A percentile compares a stretch with the other conserved stretches of the same genome.
phyloP scores from a whole-genome alignment of 2,888 invertebrate species.

The Ceraclea dissimilis region DNA sequence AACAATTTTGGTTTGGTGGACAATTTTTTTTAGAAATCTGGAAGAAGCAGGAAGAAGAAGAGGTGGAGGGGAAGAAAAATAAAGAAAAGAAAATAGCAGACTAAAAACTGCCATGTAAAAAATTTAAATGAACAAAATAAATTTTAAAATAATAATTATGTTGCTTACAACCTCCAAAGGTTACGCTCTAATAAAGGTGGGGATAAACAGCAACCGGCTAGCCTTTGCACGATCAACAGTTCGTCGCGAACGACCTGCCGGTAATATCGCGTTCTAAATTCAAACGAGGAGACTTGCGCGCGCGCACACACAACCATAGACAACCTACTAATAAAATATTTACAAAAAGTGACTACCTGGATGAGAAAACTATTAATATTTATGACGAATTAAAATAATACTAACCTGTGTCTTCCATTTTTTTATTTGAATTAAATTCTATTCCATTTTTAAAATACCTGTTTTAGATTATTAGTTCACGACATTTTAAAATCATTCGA shows the following conservation, averaged over 20 bases:
- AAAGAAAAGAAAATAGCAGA: no score
- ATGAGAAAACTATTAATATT: background rate
- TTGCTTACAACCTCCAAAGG: background rate
- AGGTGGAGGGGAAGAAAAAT: no score
- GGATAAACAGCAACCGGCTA: background rate
- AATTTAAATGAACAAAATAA: no score
- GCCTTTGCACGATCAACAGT: background rate
- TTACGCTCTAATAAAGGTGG: background rate
- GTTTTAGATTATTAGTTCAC: no score
- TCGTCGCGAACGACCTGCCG: background rate
- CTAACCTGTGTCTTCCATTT: no score
- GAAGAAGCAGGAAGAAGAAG: no score
- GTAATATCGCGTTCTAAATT: background rate
- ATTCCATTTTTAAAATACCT: no score
- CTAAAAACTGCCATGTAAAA: no score
- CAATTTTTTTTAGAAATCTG: no score
- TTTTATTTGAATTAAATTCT: no score
- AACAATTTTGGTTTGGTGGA: no score
- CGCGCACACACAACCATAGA: background rate
- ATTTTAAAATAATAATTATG: background rate
- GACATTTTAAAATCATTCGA: no score
- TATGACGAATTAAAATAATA: background rate
- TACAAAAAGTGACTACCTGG: background rate
- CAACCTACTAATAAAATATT: background rate
- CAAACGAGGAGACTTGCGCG: background rate